Evolutionary conservation across 2,113 vertebrate species (phyloP), one percentile per base, ranked within the genome.

Genomic region (Tragelaphus buxtoni): DNA sequence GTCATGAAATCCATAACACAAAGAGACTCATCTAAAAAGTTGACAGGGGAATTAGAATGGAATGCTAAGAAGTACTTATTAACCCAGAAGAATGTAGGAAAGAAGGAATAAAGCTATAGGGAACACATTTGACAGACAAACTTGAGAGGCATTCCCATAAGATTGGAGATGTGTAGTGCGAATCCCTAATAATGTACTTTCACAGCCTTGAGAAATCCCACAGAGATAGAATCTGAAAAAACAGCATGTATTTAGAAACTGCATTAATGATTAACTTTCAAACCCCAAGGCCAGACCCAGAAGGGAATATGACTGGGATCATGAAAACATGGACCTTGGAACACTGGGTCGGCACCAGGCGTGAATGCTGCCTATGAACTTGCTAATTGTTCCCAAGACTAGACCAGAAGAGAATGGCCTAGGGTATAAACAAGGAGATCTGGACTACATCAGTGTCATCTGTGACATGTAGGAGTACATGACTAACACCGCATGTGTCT

Each of bases 371-470:
- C 63, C 63, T 69, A 20, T n/a, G 18, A 18, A 5, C n/a, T 22
- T 35, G 63, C n/a, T 35, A 1, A 10, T 1, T 35, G 63, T 69
- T 8, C n/a, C 63, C 1, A 2, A 69, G n/a, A 35, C 63, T 69
- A 69, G n/a, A 69, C 17, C n/a, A 0, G n/a, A 69, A 10, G n/a
- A 35, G 63, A 35, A n/a, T 5, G 32, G n/a, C 63, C n/a, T 35
- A n/a, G 63, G 17, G 17, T 35, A 18, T 65, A 20, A 35, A 69
- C 63, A 69, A 69, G 65, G 9, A 69, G n/a, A 39, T 22, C 65
- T 22, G n/a, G 65, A 69, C 65, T 1, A 6, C 4, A 1, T 6
- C 65, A 11, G n/a, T 11, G n/a, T 5, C 5, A 2, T 1, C 65
- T n/a, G 22, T 20, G n/a, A 39, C 65, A 22, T 39, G 5, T 20